Percentiles rank a stretch among this genome's conserved stretches.
phyloP scores from a whole-genome alignment of 2,888 invertebrate genomes.

The Gymnoscelis rufifasciata region DNA sequence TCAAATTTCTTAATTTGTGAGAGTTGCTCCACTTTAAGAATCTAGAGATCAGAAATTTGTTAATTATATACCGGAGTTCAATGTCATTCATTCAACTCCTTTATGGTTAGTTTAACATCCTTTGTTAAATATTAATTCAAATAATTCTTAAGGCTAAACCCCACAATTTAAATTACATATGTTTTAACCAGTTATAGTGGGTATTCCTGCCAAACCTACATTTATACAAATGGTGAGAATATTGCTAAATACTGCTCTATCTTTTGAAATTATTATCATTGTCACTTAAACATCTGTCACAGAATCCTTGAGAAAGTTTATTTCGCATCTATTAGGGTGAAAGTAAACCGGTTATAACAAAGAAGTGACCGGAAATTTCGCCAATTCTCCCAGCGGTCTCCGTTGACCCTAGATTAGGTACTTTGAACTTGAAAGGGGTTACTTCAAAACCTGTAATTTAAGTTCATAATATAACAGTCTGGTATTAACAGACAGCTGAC shows the following conservation, averaged over 20 bases:
- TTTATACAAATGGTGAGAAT: slow-evolving; percentile 2
- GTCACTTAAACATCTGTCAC: neutral
- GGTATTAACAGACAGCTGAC: neutral
- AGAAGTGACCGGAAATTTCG: neutral
- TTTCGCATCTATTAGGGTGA: neutral
- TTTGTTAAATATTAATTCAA: no score
- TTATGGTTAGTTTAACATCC: no score
- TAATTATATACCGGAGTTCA: no score
- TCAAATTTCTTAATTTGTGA: no score
- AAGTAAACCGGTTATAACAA: slow-evolving; percentile 5
- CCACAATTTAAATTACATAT: no score
- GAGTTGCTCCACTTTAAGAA: no score
- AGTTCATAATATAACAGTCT: no score
- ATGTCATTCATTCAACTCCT: no score
- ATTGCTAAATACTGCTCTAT: slow-evolving; percentile 3
- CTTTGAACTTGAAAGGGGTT: slow-evolving; percentile 6
- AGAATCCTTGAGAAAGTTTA: slow-evolving; percentile 3
- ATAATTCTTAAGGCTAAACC: no score
- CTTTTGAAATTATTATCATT: neutral
- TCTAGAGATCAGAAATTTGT: no score
- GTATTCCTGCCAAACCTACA: no score
- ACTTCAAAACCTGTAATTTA: neutral
- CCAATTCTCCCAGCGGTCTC: slow-evolving; percentile 1
- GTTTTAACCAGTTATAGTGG: no score
- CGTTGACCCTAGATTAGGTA: slow-evolving; percentile 4